These are phyloP conservation scores for Drosophila leonis DNA, from an alignment of 2,888 invertebrate genomes.

Conservation along the genomic window DNA sequence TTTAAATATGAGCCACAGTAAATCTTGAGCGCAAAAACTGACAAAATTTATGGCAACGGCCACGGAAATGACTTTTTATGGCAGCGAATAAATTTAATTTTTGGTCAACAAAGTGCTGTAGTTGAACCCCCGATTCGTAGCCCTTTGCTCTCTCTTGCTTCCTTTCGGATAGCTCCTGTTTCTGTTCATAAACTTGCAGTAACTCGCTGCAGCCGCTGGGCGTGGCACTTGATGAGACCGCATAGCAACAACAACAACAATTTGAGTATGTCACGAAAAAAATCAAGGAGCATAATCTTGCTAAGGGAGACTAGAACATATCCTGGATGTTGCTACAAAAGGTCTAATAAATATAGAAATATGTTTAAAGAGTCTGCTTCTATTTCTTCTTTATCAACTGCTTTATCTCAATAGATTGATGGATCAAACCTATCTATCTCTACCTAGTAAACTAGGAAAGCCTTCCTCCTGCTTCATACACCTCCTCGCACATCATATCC, in stretches of 20 bases:
- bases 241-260: conserved; percentile 22
- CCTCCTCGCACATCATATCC: conserved; percentile 1
- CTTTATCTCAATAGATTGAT: not conserved
- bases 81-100: conserved; percentile 79
- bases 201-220: conserved; percentile 34
- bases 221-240: conserved; percentile 60
- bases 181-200: conserved; percentile 67
- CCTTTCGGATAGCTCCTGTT: conserved; percentile 8
- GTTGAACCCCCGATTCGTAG: not conserved
- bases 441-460: too few relatives aligned
- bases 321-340: not conserved
- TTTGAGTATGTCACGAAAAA: conserved; percentile 21
- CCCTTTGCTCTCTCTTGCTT: not conserved
- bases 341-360: not conserved
- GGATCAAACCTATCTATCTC: not conserved
- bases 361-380: not conserved
- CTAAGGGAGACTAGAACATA: not conserved
- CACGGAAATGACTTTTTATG: conserved; percentile 82
- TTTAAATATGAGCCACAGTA: conserved; percentile 78
- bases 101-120: conserved; percentile 77
- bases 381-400: too few relatives aligned
- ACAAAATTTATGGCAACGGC: conserved; percentile 76
- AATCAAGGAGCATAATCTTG: not conserved
- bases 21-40: conserved; percentile 76
- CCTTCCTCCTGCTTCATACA: too few relatives aligned